These are phyloP conservation scores for Cheiracanthium punctorium DNA, from an alignment of 2,888 invertebrate species.

Conservation along the genomic window DNA sequence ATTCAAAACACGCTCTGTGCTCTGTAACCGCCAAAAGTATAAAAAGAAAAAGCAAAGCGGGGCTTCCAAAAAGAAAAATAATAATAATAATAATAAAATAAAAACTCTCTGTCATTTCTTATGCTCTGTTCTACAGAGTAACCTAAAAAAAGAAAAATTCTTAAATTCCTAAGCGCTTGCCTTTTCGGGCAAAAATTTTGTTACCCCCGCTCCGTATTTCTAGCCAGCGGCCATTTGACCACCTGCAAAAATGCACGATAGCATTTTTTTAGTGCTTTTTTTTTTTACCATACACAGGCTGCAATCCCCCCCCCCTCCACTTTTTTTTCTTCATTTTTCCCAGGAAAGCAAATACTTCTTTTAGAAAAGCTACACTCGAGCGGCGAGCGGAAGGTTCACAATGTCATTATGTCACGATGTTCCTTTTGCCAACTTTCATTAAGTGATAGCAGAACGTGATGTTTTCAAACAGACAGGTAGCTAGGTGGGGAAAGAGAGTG, in stretches of 20 bases:
- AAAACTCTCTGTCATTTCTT: neutral
- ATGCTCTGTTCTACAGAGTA: neutral
- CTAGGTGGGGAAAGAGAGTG: neutral
- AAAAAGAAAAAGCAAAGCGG: too few relatives aligned
- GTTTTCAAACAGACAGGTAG: neutral
- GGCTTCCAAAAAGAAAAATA: too few relatives aligned
- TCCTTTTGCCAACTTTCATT: slow-evolving; percentile 25
- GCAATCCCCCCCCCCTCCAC: too few relatives aligned
- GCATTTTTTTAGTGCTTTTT: slow-evolving; percentile 21
- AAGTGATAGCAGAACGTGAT: slow-evolving; percentile 27
- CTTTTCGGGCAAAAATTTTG: slow-evolving; percentile 4
- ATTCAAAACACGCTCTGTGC: too few relatives aligned
- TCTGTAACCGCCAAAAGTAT: too few relatives aligned
- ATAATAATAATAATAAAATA: too few relatives aligned
- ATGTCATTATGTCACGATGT: slow-evolving; percentile 5
- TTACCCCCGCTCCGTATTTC: neutral
- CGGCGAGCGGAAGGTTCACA: neutral
- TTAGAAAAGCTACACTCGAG: neutral
- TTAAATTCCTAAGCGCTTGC: neutral
- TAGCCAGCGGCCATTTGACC: slow-evolving; percentile 24
- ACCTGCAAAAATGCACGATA: slow-evolving; percentile 38
- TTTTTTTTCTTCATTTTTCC: too few relatives aligned
- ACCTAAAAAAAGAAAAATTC: neutral
- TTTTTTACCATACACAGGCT: neutral
- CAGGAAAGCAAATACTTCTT: slow-evolving; percentile 3